Percentiles rank a stretch among this genome's conserved stretches.
Evolutionary conservation across 1,140 invertebrate genomes (phyloP).

Genomic region (Drosophila malerkotliana): DNA sequence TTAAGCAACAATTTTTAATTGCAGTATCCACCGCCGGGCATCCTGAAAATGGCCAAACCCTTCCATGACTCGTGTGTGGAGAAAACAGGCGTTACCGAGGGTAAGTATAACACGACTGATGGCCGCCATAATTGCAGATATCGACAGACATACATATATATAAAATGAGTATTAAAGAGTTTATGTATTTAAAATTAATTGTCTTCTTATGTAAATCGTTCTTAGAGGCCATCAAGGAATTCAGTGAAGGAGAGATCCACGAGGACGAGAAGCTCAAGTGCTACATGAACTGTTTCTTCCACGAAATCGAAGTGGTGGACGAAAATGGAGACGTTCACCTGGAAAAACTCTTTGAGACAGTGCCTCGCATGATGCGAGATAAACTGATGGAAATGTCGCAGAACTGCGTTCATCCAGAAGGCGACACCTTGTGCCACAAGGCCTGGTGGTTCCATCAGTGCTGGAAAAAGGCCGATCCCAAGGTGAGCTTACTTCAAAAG

Average conservation of each 20-base stretch:
- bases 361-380: constrained; percentile 64
- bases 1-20: constrained; percentile 70
- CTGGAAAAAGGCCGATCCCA: constrained; percentile 83
- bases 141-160: neutral
- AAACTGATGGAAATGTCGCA: constrained; percentile 70
- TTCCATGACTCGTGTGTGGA: constrained; percentile 76
- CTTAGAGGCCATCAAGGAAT: constrained; percentile 77
- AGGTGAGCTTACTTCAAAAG: constrained; percentile 17
- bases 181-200: neutral
- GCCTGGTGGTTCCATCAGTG: constrained; percentile 84
- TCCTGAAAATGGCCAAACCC: constrained; percentile 78
- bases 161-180: neutral
- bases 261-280: constrained; percentile 77
- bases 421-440: constrained; percentile 78
- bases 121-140: constrained; percentile 25
- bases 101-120: constrained; percentile 45
- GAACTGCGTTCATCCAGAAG: constrained; percentile 68
- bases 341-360: constrained; percentile 63
- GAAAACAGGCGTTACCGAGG: constrained; percentile 77
- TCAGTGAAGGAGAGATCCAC: constrained; percentile 78
- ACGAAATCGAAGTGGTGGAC: constrained; percentile 75
- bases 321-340: constrained; percentile 78
- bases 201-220: too few relatives aligned
- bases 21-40: constrained; percentile 77
- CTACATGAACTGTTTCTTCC: constrained; percentile 82